Evolutionary conservation across 64 coral and sea anemone species (phyloP), one percentile per base, ranked within the genome.

Genomic region (Orbicella faveolata): DNA sequence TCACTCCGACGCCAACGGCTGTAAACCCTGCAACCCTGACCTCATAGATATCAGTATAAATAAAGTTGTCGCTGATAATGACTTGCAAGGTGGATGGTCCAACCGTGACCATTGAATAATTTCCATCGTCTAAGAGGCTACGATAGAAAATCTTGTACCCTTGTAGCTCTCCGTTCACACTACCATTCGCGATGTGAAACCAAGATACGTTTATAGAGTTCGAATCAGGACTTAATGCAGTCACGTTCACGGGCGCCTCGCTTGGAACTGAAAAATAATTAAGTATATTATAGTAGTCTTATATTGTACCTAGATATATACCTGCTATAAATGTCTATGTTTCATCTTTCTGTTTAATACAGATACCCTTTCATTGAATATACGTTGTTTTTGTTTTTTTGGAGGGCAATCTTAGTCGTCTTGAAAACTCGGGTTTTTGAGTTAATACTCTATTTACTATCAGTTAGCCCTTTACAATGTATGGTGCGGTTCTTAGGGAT

Each of bases 1-100:
- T 75, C 11, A 34, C 73, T 34, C 73, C 73, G 73, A 75, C 33
- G 26, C 73, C 73, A 35, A 9, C 73, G 34, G 10, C 11, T 75
- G 73, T 75, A 75, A 75, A 75, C 73, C 73, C 73, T 34, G 73
- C 73, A 36, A 75, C 73, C 13, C 73, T 75, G 73, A 75, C 34
- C 34, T 75, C 73, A 34, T 75, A 75, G 30, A 75, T 75, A 75
- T 75, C 73, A 75, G 14, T 9, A 2, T 75, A 75, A 34, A 9
- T 75, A 25, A 34, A 34, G 14, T 36, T 75, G 25, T 35, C 73
- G 34, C 7, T 75, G 73, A 75, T 75, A 15, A 39, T 14, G 73
- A 16, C 73, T 75, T 75, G 73, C 73, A 75, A 34, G 23, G 14
- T 33, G 25, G 34, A 75, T 16, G 73, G 26, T 75, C 73, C 73